These are phyloP conservation scores for Phylloscopus whistleri DNA, from an alignment of 2,113 vertebrate genomes.

Conservation along the genomic window DNA sequence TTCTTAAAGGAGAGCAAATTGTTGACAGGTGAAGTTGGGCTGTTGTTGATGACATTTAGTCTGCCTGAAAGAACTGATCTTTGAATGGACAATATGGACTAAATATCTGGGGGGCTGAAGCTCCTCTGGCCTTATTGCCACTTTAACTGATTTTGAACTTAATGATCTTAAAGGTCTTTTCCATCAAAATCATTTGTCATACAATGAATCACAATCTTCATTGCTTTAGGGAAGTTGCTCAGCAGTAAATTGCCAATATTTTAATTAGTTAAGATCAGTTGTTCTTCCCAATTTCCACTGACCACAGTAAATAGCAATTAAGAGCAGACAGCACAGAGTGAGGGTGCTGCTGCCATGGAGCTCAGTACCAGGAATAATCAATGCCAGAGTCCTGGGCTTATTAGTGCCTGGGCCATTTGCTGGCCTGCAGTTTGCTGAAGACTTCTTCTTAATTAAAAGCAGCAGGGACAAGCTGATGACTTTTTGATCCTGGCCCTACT, in stretches of 20 bases:
- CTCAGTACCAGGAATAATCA: neutral
- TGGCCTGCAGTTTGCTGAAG: neutral
- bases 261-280: neutral
- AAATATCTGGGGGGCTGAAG: neutral
- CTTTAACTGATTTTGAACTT: neutral
- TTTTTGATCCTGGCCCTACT: neutral
- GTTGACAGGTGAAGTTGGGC: neutral
- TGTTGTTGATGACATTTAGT: neutral
- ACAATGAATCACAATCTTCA: neutral
- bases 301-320: neutral
- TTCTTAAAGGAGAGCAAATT: neutral
- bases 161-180: neutral
- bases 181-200: neutral
- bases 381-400: neutral
- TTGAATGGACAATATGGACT: neutral
- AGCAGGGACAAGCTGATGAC: neutral
- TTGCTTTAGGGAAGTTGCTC: neutral
- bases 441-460: conserved; percentile 2
- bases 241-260: neutral
- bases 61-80: neutral
- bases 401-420: neutral
- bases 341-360: neutral
- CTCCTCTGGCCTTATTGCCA: neutral
- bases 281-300: neutral
- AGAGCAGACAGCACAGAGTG: neutral